Evolutionary conservation across 2,797 vertebrate genomes (phyloP).

Genomic region (Bradypodion pumilum): DNA sequence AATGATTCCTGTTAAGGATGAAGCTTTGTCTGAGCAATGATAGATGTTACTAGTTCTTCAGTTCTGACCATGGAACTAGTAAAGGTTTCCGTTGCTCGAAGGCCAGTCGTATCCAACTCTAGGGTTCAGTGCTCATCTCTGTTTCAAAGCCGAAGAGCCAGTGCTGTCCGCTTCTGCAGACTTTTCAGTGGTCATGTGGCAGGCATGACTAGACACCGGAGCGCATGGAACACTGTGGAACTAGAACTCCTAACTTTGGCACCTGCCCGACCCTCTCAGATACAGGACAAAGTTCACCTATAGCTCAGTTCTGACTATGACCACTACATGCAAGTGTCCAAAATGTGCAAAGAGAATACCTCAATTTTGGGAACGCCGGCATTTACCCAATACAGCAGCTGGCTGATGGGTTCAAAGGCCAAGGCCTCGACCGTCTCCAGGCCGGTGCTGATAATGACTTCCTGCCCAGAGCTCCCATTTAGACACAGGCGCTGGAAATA

Average conservation of each 20-base stretch:
- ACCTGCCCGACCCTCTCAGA: background rate
- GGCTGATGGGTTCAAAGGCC: slow-evolving; percentile 93
- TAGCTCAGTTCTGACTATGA: background rate
- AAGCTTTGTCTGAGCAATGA: background rate
- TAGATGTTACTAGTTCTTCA: background rate
- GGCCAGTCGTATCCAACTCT: too few relatives aligned
- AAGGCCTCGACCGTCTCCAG: slow-evolving; percentile 94
- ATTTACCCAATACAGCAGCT: slow-evolving; percentile 96
- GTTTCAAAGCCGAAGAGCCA: too few relatives aligned
- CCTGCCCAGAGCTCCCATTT: slow-evolving; percentile 92
- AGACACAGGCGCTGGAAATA: slow-evolving; percentile 87
- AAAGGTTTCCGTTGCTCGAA: too few relatives aligned
- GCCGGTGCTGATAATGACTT: slow-evolving; percentile 88
- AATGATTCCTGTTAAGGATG: too few relatives aligned
- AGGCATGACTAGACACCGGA: too few relatives aligned
- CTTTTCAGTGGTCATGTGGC: too few relatives aligned
- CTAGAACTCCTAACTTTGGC: background rate
- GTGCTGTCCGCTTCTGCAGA: too few relatives aligned
- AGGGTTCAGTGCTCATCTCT: too few relatives aligned
- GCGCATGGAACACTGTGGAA: too few relatives aligned
- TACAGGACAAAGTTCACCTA: background rate
- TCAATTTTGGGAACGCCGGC: slow-evolving; percentile 94
- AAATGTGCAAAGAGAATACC: slow-evolving; percentile 70
- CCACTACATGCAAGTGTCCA: background rate
- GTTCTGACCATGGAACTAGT: too few relatives aligned